Base-by-base conservation (phyloP, 2,113 vertebrate species). In the Dolichotis patagonum region DNA sequence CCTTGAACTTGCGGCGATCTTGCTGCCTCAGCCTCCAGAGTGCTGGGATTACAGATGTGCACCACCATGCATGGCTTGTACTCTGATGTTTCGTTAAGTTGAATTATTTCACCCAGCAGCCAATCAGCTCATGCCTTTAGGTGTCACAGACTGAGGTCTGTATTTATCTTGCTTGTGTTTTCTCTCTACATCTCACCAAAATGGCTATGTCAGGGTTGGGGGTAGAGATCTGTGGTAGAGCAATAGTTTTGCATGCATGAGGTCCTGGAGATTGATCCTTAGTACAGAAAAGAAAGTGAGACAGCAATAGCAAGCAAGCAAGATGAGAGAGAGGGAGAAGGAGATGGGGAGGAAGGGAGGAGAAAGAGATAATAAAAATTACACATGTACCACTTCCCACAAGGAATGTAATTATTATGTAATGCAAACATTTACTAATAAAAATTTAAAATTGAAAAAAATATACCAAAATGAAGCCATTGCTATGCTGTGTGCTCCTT, bases 41-140 rank as follows among this genome's bases (percentile, higher is more conserved):
- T 75, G 73, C 73, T 75, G 73, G 26, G 43, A 46, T 77, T 49
- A 77, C 43, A 30, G 43, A 43, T 26, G 26, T 49, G 26, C 6
- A 17, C 73, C 13, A 77, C 73, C 43, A 46, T 0, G 1, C 73
- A 30, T 16, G 26, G 43, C 6, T 77, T 77, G 41, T 77, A 62
- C 56, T 91, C 56, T 95, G 77, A 30, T 90, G 58, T 60, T 80
- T 26, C 28, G 65, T 95, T n/a, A 63, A 24, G 82, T 96, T 91
- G 80, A 85, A 88, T 88, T 20, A 91, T 82, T 22, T 32, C 13
- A 85, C 24, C 90, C 69, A 90, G 24, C 17, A 92, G 54, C 14
- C 38, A 58, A 85, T 65, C 41, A 88, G 69, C 26, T 73, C 69
- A 80, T 90, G 35, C 24, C 41, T 77, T 85, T 71, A 93, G 83